Evolutionary conservation across 2,888 invertebrate genomes (phyloP).

Genomic region (Acheta domesticus): DNA sequence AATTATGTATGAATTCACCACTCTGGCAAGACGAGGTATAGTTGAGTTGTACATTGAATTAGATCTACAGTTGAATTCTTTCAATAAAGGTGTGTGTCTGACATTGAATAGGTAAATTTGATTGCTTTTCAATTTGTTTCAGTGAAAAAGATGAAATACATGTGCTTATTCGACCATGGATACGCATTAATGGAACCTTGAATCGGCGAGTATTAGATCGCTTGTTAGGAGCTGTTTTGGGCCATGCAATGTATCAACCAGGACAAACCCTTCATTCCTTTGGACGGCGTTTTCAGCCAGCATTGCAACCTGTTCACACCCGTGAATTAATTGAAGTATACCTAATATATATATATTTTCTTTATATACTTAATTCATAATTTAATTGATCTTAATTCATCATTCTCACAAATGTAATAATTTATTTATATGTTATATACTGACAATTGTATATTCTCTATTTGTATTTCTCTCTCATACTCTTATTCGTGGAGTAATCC

Average conservation of each 20-base stretch:
- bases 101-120: too few relatives aligned
- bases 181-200: conserved; percentile 67
- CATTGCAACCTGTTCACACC: conserved; percentile 63
- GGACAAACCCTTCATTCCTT: conserved; percentile 56
- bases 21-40: too few relatives aligned
- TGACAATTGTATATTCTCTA: background rate
- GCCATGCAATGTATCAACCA: conserved; percentile 61
- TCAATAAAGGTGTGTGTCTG: too few relatives aligned
- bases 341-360: background rate
- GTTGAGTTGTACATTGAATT: too few relatives aligned
- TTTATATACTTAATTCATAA: background rate
- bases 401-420: background rate
- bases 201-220: conserved; percentile 65
- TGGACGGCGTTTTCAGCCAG: conserved; percentile 59
- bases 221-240: conserved; percentile 64
- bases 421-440: background rate
- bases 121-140: conserved; percentile 18
- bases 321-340: conserved; percentile 60
- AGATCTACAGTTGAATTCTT: too few relatives aligned
- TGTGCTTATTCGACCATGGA: conserved; percentile 64
- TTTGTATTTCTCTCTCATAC: background rate
- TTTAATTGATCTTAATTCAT: background rate
- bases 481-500: background rate
- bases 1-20: too few relatives aligned
- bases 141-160: conserved; percentile 38